phyloP scores from a whole-genome alignment of 1,140 invertebrate genomes.

The Phthorimaea operculella region DNA sequence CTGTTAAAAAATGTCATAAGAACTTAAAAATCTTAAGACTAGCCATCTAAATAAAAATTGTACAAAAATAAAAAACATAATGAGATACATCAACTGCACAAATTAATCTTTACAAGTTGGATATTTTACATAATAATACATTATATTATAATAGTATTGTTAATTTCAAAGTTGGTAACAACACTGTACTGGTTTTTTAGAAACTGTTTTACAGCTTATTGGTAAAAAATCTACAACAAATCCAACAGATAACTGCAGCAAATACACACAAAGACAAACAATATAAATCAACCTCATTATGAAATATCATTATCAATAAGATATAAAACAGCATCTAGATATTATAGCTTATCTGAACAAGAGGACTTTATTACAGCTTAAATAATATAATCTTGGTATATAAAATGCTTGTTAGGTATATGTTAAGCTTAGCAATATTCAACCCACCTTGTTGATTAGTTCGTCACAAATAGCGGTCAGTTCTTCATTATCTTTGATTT shows the following conservation, averaged over 20 bases:
- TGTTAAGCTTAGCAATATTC: conserved; percentile 16
- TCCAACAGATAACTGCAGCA: no score
- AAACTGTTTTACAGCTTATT: no score
- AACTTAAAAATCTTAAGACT: conserved; percentile 38
- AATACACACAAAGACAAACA: no score
- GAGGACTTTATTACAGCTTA: background rate
- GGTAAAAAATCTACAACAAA: no score
- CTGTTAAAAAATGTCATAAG: conserved; percentile 30
- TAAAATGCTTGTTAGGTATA: conserved; percentile 44
- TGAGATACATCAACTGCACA: conserved; percentile 42
- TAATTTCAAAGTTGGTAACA: background rate
- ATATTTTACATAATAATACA: background rate
- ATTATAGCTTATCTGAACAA: no score
- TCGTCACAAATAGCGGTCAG: conserved; percentile 84
- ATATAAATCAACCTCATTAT: no score
- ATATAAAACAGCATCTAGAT: no score
- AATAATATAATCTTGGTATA: conserved; percentile 14
- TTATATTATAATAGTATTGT: background rate
- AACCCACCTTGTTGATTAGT: conserved; percentile 73
- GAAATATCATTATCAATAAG: no score
- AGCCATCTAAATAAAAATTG: conserved; percentile 26
- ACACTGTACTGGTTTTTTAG: background rate
- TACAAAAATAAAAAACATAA: conserved; percentile 39
- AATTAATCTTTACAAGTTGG: conserved; percentile 29
- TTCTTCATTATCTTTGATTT: conserved; percentile 81